Percentiles rank a stretch among this genome's conserved stretches.
These are phyloP conservation scores for Drosophila orosa DNA, from an alignment of 1,140 invertebrate species.

Conservation along the genomic window DNA sequence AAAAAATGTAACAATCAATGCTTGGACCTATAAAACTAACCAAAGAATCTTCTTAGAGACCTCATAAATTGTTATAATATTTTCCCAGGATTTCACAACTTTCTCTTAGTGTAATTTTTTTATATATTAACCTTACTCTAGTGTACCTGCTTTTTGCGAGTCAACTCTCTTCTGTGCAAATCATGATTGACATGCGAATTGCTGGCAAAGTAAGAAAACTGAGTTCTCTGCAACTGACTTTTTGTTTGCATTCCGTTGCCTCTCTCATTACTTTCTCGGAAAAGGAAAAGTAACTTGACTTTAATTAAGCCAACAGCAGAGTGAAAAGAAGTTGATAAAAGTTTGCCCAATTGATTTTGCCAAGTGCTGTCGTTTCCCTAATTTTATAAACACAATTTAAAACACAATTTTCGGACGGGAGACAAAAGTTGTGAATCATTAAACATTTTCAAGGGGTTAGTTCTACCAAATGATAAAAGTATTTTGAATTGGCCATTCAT, in stretches of 20 bases:
- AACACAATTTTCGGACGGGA: constrained; percentile 44
- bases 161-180: constrained; percentile 51
- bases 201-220: constrained; percentile 24
- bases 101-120: neutral
- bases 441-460: constrained; percentile 46
- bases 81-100: neutral
- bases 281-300: constrained; percentile 46
- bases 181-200: constrained; percentile 76
- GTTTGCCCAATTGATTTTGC: constrained; percentile 40
- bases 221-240: constrained; percentile 18
- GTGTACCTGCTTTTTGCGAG: constrained; percentile 3
- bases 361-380: constrained; percentile 3
- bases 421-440: constrained; percentile 33
- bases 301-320: constrained; percentile 42
- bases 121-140: neutral
- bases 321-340: constrained; percentile 15
- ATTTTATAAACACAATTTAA: constrained; percentile 53
- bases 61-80: neutral
- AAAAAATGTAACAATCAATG: neutral
- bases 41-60: neutral
- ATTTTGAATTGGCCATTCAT: constrained; percentile 66
- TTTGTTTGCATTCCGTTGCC: constrained; percentile 59
- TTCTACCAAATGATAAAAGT: constrained; percentile 46
- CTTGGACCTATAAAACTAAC: neutral
- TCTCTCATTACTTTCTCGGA: constrained; percentile 18